These are phyloP conservation scores for Pocillopora meandrina DNA, from an alignment of 92 coral and sea anemone genomes.

Conservation along the genomic window DNA sequence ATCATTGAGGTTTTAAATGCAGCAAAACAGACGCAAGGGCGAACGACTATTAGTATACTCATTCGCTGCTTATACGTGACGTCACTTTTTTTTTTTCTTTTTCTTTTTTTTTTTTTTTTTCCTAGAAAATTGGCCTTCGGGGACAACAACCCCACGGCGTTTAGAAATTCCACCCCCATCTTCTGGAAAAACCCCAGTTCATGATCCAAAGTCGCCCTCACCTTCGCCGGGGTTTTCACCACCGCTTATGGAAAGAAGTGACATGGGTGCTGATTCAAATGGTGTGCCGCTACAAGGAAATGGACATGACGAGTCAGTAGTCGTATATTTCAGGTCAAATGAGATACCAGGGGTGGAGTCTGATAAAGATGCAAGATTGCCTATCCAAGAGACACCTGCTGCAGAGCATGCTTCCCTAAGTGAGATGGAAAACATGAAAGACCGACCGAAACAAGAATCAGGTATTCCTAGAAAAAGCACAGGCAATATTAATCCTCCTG, in stretches of 20 bases:
- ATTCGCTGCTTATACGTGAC: neutral
- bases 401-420: too few species aligned
- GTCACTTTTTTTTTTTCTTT: too few species aligned
- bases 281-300: neutral
- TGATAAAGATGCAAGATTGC: conserved; percentile 2
- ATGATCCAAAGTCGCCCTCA: conserved; percentile 20
- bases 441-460: neutral
- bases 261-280: neutral
- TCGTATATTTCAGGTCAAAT: neutral
- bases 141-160: neutral
- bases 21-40: too few species aligned
- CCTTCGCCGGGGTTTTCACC: neutral
- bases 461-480: neutral
- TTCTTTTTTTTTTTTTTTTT: neutral
- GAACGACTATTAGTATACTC: too few species aligned
- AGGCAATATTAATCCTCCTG: neutral
- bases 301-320: neutral
- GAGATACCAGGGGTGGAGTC: neutral
- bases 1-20: too few species aligned
- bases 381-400: neutral
- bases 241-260: neutral
- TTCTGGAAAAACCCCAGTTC: conserved; percentile 31
- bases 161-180: neutral
- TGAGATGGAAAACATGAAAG: too few species aligned
- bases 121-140: neutral